Conservation (phyloP, 1,140 invertebrate genomes). For the Campoletis sonorensis region DNA sequence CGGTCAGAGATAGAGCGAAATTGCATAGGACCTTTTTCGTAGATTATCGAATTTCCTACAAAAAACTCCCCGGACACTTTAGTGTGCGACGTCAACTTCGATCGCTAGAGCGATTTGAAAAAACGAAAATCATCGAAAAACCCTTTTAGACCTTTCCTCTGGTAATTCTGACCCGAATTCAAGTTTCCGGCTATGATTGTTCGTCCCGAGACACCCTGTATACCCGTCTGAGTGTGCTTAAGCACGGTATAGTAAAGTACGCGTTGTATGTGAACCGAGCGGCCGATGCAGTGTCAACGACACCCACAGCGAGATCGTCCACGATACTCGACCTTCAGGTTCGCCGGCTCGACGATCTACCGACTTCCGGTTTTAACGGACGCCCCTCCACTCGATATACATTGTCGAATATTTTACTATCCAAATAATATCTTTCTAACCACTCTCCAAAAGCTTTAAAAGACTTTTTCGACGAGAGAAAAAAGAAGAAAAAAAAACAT, state of each 20-base stretch:
- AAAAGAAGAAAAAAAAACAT: not conserved
- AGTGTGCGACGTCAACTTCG: no score
- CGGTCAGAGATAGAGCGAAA: no score
- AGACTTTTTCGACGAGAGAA: not conserved
- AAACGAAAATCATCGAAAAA: no score
- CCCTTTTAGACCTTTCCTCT: no score
- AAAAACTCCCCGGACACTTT: no score
- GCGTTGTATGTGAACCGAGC: not conserved
- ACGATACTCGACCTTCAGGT: constrained; percentile 47
- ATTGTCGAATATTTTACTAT: constrained; percentile 3
- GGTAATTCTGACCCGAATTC: no score
- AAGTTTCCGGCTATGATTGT: no score
- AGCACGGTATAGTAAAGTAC: not conserved
- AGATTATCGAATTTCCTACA: no score
- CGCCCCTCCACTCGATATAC: not conserved
- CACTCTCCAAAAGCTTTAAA: not conserved
- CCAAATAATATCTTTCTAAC: not conserved
- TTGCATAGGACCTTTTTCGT: no score
- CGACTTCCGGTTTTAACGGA: constrained; percentile 47
- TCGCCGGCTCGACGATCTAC: constrained; percentile 44
- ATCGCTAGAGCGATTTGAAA: no score
- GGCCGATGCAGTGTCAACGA: constrained; percentile 49
- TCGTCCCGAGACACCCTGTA: no score
- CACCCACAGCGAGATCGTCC: constrained; percentile 42
- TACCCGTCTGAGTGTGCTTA: no score